Evolutionary conservation across 2,888 invertebrate genomes (phyloP).

Genomic region (Hartigia nigra): DNA sequence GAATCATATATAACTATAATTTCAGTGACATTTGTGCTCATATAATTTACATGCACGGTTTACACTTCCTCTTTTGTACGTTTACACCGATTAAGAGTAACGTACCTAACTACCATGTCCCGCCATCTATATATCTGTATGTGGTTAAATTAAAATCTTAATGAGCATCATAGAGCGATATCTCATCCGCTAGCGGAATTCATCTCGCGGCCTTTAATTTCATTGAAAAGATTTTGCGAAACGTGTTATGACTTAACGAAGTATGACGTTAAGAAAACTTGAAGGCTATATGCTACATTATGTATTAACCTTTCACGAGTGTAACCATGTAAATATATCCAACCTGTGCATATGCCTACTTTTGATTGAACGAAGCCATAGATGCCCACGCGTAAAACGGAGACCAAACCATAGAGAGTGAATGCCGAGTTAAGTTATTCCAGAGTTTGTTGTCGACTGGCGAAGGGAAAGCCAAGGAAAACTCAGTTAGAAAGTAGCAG

Average conservation of each 20-base stretch:
- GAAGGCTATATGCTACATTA: no score
- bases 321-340: not conserved
- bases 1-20: not conserved
- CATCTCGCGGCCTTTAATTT: not conserved
- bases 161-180: not conserved
- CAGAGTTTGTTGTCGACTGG: not conserved
- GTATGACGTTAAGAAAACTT: no score
- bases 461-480: slow-evolving; percentile 3
- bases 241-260: not conserved
- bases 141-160: not conserved
- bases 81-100: not conserved
- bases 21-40: not conserved
- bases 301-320: no score
- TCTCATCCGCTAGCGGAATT: not conserved
- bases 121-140: not conserved
- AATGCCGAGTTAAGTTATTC: not conserved
- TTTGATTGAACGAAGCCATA: not conserved
- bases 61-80: not conserved
- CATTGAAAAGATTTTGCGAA: not conserved
- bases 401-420: not conserved
- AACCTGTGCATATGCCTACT: not conserved
- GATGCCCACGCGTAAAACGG: not conserved
- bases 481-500: not conserved
- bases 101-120: not conserved
- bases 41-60: not conserved